phyloP scores from a whole-genome alignment of 2,888 invertebrate species.

The Dasysyrphus albostriatus region DNA sequence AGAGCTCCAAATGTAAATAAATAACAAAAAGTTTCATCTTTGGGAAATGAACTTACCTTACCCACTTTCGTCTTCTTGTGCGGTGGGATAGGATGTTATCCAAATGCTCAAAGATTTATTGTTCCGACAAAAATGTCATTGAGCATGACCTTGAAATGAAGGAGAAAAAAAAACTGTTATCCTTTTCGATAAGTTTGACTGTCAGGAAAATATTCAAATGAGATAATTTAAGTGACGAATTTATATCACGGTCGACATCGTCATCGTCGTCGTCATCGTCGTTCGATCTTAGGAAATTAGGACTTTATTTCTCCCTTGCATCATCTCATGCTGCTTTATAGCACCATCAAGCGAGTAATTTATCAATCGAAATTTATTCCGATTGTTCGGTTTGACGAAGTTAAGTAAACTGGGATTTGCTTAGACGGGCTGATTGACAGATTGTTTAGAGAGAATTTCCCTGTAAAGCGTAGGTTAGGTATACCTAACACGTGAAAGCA shows the following conservation, averaged over 20 bases:
- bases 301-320: not conserved
- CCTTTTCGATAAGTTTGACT: constrained; percentile 35
- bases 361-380: constrained; percentile 32
- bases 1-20: not conserved
- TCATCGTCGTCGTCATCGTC: not conserved
- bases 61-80: not conserved
- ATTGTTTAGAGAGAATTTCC: constrained; percentile 12
- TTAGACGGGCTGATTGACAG: constrained; percentile 32
- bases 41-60: not conserved
- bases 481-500: constrained; percentile 9
- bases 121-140: constrained; percentile 1
- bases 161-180: constrained; percentile 1
- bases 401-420: constrained; percentile 27
- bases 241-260: not conserved
- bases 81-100: not conserved
- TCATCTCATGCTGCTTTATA: not conserved
- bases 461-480: no score
- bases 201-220: constrained; percentile 38
- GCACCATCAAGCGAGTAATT: constrained; percentile 1
- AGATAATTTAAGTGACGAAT: constrained; percentile 48
- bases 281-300: not conserved
- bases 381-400: constrained; percentile 19
- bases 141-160: constrained; percentile 36
- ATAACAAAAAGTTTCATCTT: constrained; percentile 9
- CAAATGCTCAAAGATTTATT: constrained; percentile 39